phyloP scores from a whole-genome alignment of 2,797 vertebrate species.

The Muraenolepis orangiensis region DNA sequence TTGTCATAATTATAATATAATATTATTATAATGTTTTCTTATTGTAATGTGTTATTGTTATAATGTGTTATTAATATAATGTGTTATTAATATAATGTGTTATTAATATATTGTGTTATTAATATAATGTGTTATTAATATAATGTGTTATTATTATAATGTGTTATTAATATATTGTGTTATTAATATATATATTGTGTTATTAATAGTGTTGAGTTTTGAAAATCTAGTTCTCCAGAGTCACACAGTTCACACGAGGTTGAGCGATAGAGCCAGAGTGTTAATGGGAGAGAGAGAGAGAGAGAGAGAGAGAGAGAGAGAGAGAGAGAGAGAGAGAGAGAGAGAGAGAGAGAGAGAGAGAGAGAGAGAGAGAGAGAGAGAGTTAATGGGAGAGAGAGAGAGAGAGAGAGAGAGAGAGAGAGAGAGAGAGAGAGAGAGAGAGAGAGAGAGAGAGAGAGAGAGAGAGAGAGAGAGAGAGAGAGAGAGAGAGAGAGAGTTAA shows the following conservation, averaged over 20 bases:
- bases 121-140: no score
- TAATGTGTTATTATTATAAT: neutral
- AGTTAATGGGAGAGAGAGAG: no score
- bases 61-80: neutral
- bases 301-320: slow-evolving; percentile 19
- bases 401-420: neutral
- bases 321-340: slow-evolving; percentile 20
- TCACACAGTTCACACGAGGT: neutral
- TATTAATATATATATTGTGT: slow-evolving; percentile 4
- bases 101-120: slow-evolving; percentile 4
- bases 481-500: neutral
- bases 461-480: neutral
- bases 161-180: no score
- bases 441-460: neutral
- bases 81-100: slow-evolving; percentile 10
- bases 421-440: neutral
- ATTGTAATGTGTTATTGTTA: no score
- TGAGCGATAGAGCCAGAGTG: slow-evolving; percentile 3
- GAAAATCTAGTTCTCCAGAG: no score
- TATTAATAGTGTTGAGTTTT: slow-evolving; percentile 7
- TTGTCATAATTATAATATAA: slow-evolving; percentile 7
- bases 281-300: neutral
- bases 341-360: slow-evolving; percentile 20
- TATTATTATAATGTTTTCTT: slow-evolving; percentile 12
- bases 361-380: slow-evolving; percentile 4